Evolutionary conservation across 23 tunicate species (phyloP), one percentile per base, ranked within the genome.

Genomic region (Corella eumyota): DNA sequence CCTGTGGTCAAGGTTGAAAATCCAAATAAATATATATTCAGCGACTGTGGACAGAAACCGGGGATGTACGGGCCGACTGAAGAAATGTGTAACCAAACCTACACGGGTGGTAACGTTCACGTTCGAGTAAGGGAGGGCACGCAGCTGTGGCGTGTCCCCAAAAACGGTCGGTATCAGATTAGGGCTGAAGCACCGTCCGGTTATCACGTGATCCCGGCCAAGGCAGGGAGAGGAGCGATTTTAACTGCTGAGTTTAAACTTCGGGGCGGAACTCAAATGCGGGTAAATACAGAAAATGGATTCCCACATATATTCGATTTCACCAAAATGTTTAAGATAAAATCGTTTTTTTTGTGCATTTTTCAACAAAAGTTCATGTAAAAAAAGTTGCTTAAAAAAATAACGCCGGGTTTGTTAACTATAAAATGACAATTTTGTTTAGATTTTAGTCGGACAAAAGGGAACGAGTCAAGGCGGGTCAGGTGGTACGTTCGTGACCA

Each of bases 391-490:
- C 15, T 11, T 11, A 44, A 44, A 44, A 11, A 44, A 11, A 15
- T 11, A 44, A 15, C 15, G 15, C 15, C 48, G 15, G 48, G 15
- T 44, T 44, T 11, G 11, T 11, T 44, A 53, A 53, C 7, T 53
- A 19, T 22, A 13, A 53, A 22, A 6, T 22, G 13, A 20, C 7
- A 53, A 53, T 53, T 22, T 53, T 54, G 30, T 58, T 9, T 23
- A 88, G 96, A 60, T 93, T 30, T 72, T 93, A 29, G 95, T 93
- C 26, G 99, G 99, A 11, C 99, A 93, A 51, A 84, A 69, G 35
- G 99, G 95, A 1, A 20, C 61, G 24, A 62, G 54, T 15, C 62
- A 64, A 20, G 78, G 72, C 5, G 99, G 99, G 35, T 77, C 95
- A 1, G 99, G 99, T 2, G 99, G 95, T 36, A 84, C 99, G 2